These are phyloP conservation scores for Calameuta filiformis DNA, from an alignment of 2,888 invertebrate species.

Conservation along the genomic window DNA sequence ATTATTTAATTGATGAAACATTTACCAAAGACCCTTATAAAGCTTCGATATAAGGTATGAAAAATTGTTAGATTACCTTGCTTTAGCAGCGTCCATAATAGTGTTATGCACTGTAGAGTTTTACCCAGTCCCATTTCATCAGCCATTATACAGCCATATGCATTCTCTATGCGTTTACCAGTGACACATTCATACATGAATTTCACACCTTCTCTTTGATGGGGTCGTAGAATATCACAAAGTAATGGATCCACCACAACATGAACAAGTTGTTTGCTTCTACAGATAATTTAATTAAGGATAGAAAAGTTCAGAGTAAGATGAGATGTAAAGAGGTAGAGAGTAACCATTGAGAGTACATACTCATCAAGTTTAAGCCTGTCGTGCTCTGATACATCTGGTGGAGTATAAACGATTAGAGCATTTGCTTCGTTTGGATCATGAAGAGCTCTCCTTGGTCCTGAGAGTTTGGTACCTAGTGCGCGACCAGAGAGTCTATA, in stretches of 20 bases:
- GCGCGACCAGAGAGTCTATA: constrained; percentile 82
- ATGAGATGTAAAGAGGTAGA: background rate
- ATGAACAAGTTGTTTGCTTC: constrained; percentile 80
- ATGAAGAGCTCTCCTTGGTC: constrained; percentile 78
- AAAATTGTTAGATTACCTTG: constrained; percentile 68
- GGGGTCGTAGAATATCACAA: constrained; percentile 91
- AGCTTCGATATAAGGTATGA: background rate
- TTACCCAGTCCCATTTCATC: constrained; percentile 99
- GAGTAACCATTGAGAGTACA: constrained; percentile 40
- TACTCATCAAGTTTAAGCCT: constrained; percentile 82
- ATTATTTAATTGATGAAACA: background rate
- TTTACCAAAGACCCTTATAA: too few species aligned
- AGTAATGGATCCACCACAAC: constrained; percentile 97
- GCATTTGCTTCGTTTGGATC: constrained; percentile 95
- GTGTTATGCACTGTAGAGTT: constrained; percentile 96
- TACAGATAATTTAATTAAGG: constrained; percentile 47
- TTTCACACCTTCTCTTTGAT: constrained; percentile 98
- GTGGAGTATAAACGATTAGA: constrained; percentile 87
- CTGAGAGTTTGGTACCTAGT: constrained; percentile 79
- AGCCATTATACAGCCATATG: constrained; percentile 98
- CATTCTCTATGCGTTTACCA: constrained; percentile 86
- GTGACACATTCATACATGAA: constrained; percentile 99
- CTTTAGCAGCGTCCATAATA: constrained; percentile 92
- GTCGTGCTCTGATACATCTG: constrained; percentile 86
- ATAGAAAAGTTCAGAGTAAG: background rate